Evolutionary conservation across 2,888 invertebrate genomes (phyloP), one percentile per base, ranked within the genome.

Genomic region (Netelia melanura): DNA sequence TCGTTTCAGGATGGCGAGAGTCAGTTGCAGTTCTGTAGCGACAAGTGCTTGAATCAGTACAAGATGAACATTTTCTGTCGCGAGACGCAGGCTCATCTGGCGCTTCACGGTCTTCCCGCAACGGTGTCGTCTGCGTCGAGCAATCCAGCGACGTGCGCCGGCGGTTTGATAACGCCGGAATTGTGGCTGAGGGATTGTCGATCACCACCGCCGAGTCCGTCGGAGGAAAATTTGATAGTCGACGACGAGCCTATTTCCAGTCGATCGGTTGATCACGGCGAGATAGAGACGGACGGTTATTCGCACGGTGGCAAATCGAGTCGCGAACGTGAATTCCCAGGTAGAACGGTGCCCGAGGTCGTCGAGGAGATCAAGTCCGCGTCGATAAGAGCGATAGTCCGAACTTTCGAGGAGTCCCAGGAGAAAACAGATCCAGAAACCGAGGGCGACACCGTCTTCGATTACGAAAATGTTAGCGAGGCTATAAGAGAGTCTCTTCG

Each of bases 21-120:
- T 25, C 98, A 98, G 91, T 95, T 98, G 65, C 98, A 98, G 94
- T 98, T 98, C 94, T 97, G 96, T 94, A 98, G 98, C 67, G 98
- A 98, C 94, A 98, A 98, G 95, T 98, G 98, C 92, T 95, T 98
- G 88, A 98, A 98, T 93, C 98, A 98, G 94, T 98, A 98, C 95
- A 98, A 98, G 95, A 98, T 98, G 98, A 98, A 98, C 94, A 98
- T 98, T 87, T 98, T 98, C 94, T 98, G 98, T 94, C 96, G 97
- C 72, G 98, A 98, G 94, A 98, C 98, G 5, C 97, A 98, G 92
- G 98, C 98, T 8, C 98, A 98, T 93, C 95, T 98, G 82, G 97
- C 98, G 92, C 96, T 98, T 79, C 95, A 95, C 86, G 91, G 91
- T 25, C 81, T 91, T 56, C 64, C 86, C 14, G 81, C 77, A 23